Evolutionary conservation across 2,113 vertebrate genomes (phyloP).

Genomic region (Phylloscopus trochilus): DNA sequence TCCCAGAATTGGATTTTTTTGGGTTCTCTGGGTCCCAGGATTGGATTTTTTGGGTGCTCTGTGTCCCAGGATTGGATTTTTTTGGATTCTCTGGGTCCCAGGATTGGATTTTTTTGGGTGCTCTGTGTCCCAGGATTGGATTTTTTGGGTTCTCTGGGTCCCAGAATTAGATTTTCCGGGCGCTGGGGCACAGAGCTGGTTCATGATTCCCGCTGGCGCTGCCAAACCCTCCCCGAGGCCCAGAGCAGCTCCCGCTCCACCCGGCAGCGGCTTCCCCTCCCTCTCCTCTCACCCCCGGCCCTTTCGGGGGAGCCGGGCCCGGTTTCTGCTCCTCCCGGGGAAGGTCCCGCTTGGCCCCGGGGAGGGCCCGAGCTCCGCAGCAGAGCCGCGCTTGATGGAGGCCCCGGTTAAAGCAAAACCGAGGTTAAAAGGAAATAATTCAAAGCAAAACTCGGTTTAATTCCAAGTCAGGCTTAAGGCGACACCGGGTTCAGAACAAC

Average conservation of each 20-base stretch:
- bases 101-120: too few species aligned
- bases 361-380: rapidly evolving
- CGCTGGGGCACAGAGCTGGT: background rate
- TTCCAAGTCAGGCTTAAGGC: background rate
- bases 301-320: rapidly evolving
- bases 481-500: background rate
- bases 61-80: too few species aligned
- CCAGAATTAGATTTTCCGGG: background rate
- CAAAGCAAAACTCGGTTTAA: background rate
- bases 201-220: background rate
- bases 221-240: background rate
- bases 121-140: too few species aligned
- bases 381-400: background rate
- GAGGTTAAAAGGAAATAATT: background rate
- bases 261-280: background rate
- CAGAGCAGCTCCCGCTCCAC: rapidly evolving
- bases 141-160: too few species aligned
- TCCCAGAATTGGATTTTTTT: too few species aligned
- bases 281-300: rapidly evolving
- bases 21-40: too few species aligned
- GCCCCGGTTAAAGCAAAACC: background rate
- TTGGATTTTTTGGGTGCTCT: too few species aligned
- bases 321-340: rapidly evolving
- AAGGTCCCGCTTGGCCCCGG: too few species aligned
- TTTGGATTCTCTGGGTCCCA: too few species aligned